Conservation (phyloP, 1,140 invertebrate species). For the Agraylea sexmaculata region DNA sequence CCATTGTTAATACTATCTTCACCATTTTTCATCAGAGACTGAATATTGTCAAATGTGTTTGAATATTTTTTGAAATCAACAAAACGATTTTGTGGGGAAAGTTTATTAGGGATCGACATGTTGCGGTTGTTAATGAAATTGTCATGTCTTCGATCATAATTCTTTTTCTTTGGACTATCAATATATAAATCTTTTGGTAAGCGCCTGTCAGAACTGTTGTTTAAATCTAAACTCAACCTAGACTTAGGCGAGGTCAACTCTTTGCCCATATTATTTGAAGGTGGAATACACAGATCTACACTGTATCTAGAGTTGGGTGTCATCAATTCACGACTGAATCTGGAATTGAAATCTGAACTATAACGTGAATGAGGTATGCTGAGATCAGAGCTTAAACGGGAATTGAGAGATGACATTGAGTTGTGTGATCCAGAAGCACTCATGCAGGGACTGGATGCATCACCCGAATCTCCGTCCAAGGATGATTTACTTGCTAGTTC, state of each 20-base stretch:
- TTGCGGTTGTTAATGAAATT: constrained; percentile 27
- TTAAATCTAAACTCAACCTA: constrained; percentile 44
- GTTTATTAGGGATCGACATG: constrained; percentile 32
- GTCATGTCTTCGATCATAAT: constrained; percentile 27
- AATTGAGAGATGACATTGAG: constrained; percentile 45
- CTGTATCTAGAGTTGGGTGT: constrained; percentile 48
- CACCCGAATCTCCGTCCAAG: constrained; percentile 33
- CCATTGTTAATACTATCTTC: constrained; percentile 34
- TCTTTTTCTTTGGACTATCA: constrained; percentile 40
- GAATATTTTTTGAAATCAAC: constrained; percentile 57
- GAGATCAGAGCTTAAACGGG: constrained; percentile 44
- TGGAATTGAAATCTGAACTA: constrained; percentile 44
- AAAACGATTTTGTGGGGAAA: constrained; percentile 40
- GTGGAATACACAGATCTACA: constrained; percentile 44
- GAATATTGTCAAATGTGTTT: constrained; percentile 68
- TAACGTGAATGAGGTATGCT: constrained; percentile 44
- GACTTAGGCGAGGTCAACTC: constrained; percentile 46
- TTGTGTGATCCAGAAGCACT: constrained; percentile 27
- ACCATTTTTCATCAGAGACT: constrained; percentile 58
- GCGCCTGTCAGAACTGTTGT: constrained; percentile 40
- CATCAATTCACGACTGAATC: constrained; percentile 42
- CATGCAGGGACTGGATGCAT: constrained; percentile 37
- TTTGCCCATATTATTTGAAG: constrained; percentile 40
- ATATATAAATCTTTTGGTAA: constrained; percentile 39
- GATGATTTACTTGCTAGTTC: constrained; percentile 11